Conservation (phyloP, 2,113 vertebrate species). For the Rutilus rutilus region DNA sequence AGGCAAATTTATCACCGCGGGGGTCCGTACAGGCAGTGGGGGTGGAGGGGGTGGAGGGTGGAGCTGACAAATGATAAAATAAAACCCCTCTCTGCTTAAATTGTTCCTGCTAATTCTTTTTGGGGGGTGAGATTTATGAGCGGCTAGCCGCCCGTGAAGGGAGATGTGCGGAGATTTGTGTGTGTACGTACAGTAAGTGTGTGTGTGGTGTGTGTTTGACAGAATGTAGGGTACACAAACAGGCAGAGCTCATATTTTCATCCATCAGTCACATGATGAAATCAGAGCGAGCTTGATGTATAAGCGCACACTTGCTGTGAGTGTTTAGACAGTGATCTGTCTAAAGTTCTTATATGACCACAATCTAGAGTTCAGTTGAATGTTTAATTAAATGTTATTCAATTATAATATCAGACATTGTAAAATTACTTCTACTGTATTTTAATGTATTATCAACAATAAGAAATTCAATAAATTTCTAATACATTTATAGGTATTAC, state of each 20-base stretch:
- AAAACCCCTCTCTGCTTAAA: constrained; percentile 82
- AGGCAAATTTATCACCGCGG: constrained; percentile 82
- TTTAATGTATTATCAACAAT: no score
- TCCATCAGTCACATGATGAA: constrained; percentile 66
- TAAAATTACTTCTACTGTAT: no score
- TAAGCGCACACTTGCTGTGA: constrained; percentile 18
- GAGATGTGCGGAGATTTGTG: constrained; percentile 69
- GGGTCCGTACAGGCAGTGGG: constrained; percentile 59
- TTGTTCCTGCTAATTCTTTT: constrained; percentile 84
- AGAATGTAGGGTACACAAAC: constrained; percentile 64
- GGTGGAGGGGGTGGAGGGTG: neutral
- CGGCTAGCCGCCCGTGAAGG: constrained; percentile 74
- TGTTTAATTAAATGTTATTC: no score
- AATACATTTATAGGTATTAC: no score
- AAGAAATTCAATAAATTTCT: no score
- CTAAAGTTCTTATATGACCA: no score
- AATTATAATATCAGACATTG: no score
- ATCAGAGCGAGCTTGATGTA: constrained; percentile 50
- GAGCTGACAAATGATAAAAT: constrained; percentile 83
- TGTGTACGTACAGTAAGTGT: constrained; percentile 61
- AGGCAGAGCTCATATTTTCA: constrained; percentile 67
- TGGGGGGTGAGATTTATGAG: constrained; percentile 79
- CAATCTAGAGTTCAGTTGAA: no score
- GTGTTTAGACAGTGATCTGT: neutral
- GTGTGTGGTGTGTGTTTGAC: constrained; percentile 61